Evolutionary conservation across 2,113 vertebrate genomes (phyloP), one percentile per base, ranked within the genome.

Genomic region (Prunella himalayana): DNA sequence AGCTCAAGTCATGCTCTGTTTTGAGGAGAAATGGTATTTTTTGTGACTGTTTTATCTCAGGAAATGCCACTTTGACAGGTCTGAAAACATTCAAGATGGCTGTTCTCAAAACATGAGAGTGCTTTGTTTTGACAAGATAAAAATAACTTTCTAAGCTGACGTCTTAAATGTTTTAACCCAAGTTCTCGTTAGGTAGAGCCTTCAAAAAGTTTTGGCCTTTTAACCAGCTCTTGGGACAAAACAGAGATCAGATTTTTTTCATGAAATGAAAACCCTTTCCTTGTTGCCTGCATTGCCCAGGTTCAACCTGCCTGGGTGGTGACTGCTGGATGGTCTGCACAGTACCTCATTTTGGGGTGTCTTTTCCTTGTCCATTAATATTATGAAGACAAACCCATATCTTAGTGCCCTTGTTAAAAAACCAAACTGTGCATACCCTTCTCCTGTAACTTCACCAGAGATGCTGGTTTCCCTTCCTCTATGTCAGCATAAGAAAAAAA

Each of bases 61-160:
- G 79, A 97, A 90, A 92, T 88, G 18, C 71, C 50, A 45, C 35
- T 82, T 66, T 86, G 86, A 80, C 79, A 83, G 82, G 33, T 70
- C 59, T 50, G 30, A 85, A 92, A 95, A 82, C 33, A 61, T 69
- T 65, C 28, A 57, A 35, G 59, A 82, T 86, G 41, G 33, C 56
- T 16, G 4, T 33, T 83, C 51, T 63, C 69, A 86, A 83, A 90
- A 56, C 53, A 85, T 2, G 12, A 78, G 60, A 68, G 24, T 41
- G 28, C 31, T 89, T 73, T 92, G 81, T 91, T 92, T 91, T 82
- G 73, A 82, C 44, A 93, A 59, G 82, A 82, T 63, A 24, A 95
- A 91, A 68, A 86, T 71, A 85, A n/a, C 24, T 57, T 84, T 31
- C 35, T 44, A 35, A 66, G 39, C 20, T 37, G 65, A 33, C 2